Evolutionary conservation across 2,113 vertebrate genomes (phyloP), one percentile per base, ranked within the genome.

Genomic region (Mohoua ochrocephala): DNA sequence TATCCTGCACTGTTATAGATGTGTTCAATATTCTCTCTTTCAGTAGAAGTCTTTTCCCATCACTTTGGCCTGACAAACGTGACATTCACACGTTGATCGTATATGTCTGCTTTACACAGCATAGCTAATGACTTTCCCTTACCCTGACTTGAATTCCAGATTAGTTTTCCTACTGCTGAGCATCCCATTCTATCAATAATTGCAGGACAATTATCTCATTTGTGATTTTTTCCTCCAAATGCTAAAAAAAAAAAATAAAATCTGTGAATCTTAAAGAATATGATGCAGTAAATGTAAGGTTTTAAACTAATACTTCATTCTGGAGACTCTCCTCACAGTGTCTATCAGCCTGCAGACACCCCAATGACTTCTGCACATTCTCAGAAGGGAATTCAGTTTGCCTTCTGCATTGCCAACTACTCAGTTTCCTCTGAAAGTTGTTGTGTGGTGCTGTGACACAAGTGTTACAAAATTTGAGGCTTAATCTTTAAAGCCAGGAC

Each of bases 51-150:
- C 90, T 96, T 93, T 96, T 94, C 88, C 95, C 95, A 96, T 97
- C 95, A 91, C 93, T 95, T 94, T 97, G 91, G 87, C 67, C 93
- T 91, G 94, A 94, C 93, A 96, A 96, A 97, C 80, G 45, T 97
- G 96, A 94, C 94, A 87, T 97, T 96, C 95, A 95, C 95, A 90
- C 93, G 71, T 95, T 94, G 94, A 95, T 95, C 94, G 94, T 93
- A n/a, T 93, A 91, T 93, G 87, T 85, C 91, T 95, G 91, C 87
- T 96, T 95, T 94, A 87, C 94, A 61, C 93, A 88, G 94, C 93
- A 95, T 96, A 93, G 95, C 94, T 96, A 96, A 97, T 96, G 91
- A 91, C 82, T 96, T 94, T 93, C 70, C 54, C 77, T 89, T 69
- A 33, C 35, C 94, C 93, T 96, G 94, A 95, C 93, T 93, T 77